These are phyloP conservation scores for Ramphastos sulfuratus DNA, from an alignment of 2,113 vertebrate species.

Conservation along the genomic window DNA sequence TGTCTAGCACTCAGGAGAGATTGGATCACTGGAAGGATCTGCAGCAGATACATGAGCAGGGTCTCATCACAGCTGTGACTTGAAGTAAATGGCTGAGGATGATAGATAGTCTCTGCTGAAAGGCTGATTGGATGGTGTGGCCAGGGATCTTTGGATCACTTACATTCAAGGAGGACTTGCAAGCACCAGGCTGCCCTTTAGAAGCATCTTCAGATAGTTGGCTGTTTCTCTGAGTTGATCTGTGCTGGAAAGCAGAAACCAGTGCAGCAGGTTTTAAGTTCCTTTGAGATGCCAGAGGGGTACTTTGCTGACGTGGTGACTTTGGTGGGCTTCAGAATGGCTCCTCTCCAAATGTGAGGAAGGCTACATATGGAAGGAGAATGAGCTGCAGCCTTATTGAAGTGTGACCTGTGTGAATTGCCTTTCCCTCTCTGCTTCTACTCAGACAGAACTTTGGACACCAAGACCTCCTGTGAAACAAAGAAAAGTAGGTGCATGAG, in stretches of 20 bases:
- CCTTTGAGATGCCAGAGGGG: neutral
- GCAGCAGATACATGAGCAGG: neutral
- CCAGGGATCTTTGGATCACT: neutral
- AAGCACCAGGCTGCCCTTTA: slow-evolving; percentile 27
- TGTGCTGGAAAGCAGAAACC: neutral
- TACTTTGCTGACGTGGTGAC: neutral
- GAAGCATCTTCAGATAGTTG: neutral
- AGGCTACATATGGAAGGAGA: neutral
- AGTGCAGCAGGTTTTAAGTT: neutral
- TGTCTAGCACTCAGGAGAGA: neutral
- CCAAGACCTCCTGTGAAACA: neutral
- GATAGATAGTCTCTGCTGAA: neutral
- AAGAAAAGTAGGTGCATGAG: neutral
- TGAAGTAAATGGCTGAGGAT: neutral
- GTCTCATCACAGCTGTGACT: neutral
- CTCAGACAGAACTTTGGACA: slow-evolving; percentile 35
- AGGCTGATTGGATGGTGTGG: neutral
- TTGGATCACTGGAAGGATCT: too few species aligned
- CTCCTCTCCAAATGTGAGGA: neutral
- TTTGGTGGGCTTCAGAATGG: slow-evolving; percentile 11
- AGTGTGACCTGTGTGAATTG: neutral
- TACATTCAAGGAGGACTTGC: neutral
- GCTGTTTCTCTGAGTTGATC: neutral
- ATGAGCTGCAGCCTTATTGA: neutral
- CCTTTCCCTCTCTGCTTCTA: slow-evolving; percentile 40